Evolutionary conservation across 2,113 vertebrate species (phyloP).

Genomic region (Picathartes gymnocephalus): DNA sequence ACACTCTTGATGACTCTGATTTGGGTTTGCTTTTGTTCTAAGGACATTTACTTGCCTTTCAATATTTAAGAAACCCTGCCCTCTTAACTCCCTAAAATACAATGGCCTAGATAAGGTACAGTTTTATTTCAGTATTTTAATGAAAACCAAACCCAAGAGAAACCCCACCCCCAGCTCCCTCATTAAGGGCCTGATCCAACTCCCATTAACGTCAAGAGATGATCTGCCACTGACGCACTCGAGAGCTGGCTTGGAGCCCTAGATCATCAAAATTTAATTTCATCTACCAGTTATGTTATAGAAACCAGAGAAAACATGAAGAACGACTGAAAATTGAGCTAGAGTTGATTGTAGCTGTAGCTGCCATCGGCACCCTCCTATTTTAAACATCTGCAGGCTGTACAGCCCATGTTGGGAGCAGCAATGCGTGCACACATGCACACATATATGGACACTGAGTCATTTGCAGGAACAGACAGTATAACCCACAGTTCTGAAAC

Average conservation of each 20-base stretch:
- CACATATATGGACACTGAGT: conserved; percentile 40
- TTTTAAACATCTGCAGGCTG: conserved; percentile 23
- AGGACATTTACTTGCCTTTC: neutral
- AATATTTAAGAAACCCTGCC: neutral
- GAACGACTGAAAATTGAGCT: neutral
- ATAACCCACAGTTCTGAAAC: conserved; percentile 36
- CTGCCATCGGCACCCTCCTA: neutral
- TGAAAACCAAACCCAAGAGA: neutral
- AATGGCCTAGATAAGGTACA: neutral
- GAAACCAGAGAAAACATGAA: neutral
- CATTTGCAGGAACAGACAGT: conserved; percentile 36
- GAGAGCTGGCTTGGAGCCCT: neutral
- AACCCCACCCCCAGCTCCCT: neutral
- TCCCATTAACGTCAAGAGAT: conserved; percentile 43
- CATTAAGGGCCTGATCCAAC: conserved; percentile 2
- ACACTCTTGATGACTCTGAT: too few species aligned
- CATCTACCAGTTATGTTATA: neutral
- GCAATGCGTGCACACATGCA: neutral
- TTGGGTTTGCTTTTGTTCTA: neutral
- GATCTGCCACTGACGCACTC: conserved; percentile 41
- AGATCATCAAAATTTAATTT: neutral
- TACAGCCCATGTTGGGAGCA: neutral
- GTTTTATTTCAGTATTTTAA: conserved; percentile 1
- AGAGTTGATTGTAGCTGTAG: neutral
- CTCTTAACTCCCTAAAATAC: neutral